phyloP scores from a whole-genome alignment of 2,113 vertebrate species.

The Engystomops pustulosus region DNA sequence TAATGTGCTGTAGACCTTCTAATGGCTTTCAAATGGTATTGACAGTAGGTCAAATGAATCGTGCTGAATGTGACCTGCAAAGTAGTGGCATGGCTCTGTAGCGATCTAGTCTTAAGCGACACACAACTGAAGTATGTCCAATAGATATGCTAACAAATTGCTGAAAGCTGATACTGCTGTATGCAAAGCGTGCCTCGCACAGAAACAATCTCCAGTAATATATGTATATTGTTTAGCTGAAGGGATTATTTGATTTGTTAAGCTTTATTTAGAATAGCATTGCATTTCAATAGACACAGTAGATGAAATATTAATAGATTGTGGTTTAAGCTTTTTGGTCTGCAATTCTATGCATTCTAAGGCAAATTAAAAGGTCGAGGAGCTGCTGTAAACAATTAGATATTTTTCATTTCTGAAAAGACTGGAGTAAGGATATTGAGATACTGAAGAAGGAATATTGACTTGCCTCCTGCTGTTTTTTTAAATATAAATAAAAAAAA shows the following conservation, averaged over 20 bases:
- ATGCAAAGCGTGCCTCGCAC: slow-evolving; percentile 22
- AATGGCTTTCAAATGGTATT: slow-evolving; percentile 53
- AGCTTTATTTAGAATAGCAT: slow-evolving; percentile 23
- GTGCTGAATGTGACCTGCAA: slow-evolving; percentile 48
- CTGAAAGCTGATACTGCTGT: slow-evolving; percentile 32
- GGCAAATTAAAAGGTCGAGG: slow-evolving; percentile 44
- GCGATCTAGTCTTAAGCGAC: slow-evolving; percentile 27
- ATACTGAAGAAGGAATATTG: background rate
- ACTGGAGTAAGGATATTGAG: background rate
- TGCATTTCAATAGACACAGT: slow-evolving; percentile 26
- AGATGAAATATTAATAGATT: slow-evolving; percentile 47
- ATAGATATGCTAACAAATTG: slow-evolving; percentile 22
- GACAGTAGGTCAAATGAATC: slow-evolving; percentile 54
- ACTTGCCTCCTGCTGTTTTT: background rate
- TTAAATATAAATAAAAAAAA: slow-evolving; percentile 21
- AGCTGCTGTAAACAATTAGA: slow-evolving; percentile 37
- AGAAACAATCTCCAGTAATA: slow-evolving; percentile 10
- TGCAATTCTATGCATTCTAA: slow-evolving; percentile 45
- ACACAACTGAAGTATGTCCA: slow-evolving; percentile 11
- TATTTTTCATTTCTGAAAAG: slow-evolving; percentile 12
- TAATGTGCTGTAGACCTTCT: slow-evolving; percentile 44
- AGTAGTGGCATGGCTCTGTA: background rate
- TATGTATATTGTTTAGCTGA: slow-evolving; percentile 33
- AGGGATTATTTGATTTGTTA: slow-evolving; percentile 51
- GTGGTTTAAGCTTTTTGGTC: background rate